Evolutionary conservation across 2,888 invertebrate species (phyloP), one percentile per base, ranked within the genome.

Genomic region (Dioctria rufipes): DNA sequence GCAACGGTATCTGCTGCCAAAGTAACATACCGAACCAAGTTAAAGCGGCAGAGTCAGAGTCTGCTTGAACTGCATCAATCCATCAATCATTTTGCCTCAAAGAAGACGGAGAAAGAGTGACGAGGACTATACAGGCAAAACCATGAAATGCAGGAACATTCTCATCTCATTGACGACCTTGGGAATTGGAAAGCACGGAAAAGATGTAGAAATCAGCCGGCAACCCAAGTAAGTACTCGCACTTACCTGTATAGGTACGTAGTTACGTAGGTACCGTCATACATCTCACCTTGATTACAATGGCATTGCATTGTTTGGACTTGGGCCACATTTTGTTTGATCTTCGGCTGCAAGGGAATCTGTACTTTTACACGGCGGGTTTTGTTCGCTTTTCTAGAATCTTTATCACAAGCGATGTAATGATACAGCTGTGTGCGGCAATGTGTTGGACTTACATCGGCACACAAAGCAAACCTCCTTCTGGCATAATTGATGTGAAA

Each of bases 401-500:
- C 25, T 25, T 25, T 25, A 25, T 25, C 25, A 25, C 0, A 25
- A 25, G 25, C 25, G 25, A 5, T 25, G 25, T 42, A 11, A 46
- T 67, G 8, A 42, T 43, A n/a, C 43, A 43, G 67, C 5, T 67
- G 67, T 42, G 67, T 67, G 40, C 67, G n/a, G 5, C 66, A 42
- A 66, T 66, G 66, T 40, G 5, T 6, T 46, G 46, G 6, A 46
- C 49, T 46, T 5, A 13, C 43, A 43, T 25, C 9, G 43, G 13
- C 69, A 37, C 37, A 69, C 51, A 54, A 54, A 49, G 69, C 69
- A 13, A 69, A 69, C 69, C 51, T 69, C 51, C 69, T 54, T 54
- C 54, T 69, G 69, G 69, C 61, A 63, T 78, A 78, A 78, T 78
- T 78, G 78, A 78, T 78, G 46, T 46, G 61, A 78, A 63, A 65